Base-by-base conservation (phyloP, 1,140 invertebrate genomes). In the Globodera ellingtonae region DNA sequence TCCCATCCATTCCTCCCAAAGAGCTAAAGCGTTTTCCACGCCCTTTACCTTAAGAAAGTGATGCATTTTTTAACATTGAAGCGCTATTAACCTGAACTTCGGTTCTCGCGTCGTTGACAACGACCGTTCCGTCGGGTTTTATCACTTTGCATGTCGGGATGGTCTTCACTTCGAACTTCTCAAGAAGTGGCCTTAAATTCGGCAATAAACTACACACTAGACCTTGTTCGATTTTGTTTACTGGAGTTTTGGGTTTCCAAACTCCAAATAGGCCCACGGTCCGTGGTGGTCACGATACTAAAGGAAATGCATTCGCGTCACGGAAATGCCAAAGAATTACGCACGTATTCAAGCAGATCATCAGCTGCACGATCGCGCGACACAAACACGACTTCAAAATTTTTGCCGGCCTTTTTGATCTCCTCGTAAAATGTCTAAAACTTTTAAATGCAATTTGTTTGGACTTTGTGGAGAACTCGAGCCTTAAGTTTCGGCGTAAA, bases 401-500 rank as follows among this genome's bases (percentile, higher is more conserved):
- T 84, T 52, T 86, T 83, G 56, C 84, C 84, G 13, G 67, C 82
- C n/a, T 75, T 81, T 62, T 84, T 84, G 6, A 89, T 66, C 50
- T 87, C 80, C 15, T 89, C 87, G 79, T 89, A 89, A 67, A 89
- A 89, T 65, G 72, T 78, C 87, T 87, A 35, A 65, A 88, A 85
- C 18, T 65, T 21, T n/a, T 4, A 65, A 21, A 46, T 35, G 35
- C 35, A 2, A 24, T 18, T n/a, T n/a, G n/a, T n/a, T 47, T 56
- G 10, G 10, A 83, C 47, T 24, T 10, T 79, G 24, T 4, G 21
- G n/a, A 24, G 71, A 72, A 78, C 50, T 69, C 81, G 88, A 18
- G 18, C 86, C 81, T 89, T 88, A 3, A 88, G 70, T 56, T 89
- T 89, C 9, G 87, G 87, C 13, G 87, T 88, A 67, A 89, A 88